phyloP scores from a whole-genome alignment of 2,113 vertebrate species.

The Otis tarda region DNA sequence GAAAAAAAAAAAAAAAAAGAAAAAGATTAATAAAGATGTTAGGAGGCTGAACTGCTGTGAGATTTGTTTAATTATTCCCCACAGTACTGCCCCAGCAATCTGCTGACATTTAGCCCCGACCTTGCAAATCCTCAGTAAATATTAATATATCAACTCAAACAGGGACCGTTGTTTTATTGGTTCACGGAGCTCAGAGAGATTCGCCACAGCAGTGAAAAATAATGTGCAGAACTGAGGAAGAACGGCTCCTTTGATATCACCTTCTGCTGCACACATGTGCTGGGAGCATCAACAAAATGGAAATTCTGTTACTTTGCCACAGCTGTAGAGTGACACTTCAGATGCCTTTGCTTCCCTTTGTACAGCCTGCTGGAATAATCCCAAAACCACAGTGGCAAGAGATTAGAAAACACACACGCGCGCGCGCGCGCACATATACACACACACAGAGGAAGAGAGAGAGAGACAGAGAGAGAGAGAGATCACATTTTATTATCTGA shows the following conservation, averaged over 20 bases:
- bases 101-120: conserved; percentile 87
- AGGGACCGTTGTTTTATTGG: conserved; percentile 81
- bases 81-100: conserved; percentile 87
- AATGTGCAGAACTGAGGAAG: conserved; percentile 75
- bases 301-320: conserved; percentile 82
- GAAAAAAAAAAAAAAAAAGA: not conserved
- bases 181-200: conserved; percentile 80
- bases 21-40: conserved; percentile 86
- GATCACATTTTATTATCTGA: conserved; percentile 83
- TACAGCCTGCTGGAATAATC: conserved; percentile 87
- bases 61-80: conserved; percentile 86
- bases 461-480: conserved; percentile 1
- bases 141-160: conserved; percentile 88
- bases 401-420: conserved; percentile 80
- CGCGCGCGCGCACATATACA: not conserved
- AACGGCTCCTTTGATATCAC: conserved; percentile 84
- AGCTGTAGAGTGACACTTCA: conserved; percentile 89
- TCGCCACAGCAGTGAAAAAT: conserved; percentile 79
- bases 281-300: conserved; percentile 80
- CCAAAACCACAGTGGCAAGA: conserved; percentile 91
- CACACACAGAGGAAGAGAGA: not conserved
- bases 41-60: conserved; percentile 86
- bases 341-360: conserved; percentile 87
- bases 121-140: conserved; percentile 90
- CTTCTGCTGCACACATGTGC: conserved; percentile 91